phyloP scores from a whole-genome alignment of 2,888 invertebrate species.

The Pristionchus mayeri region DNA sequence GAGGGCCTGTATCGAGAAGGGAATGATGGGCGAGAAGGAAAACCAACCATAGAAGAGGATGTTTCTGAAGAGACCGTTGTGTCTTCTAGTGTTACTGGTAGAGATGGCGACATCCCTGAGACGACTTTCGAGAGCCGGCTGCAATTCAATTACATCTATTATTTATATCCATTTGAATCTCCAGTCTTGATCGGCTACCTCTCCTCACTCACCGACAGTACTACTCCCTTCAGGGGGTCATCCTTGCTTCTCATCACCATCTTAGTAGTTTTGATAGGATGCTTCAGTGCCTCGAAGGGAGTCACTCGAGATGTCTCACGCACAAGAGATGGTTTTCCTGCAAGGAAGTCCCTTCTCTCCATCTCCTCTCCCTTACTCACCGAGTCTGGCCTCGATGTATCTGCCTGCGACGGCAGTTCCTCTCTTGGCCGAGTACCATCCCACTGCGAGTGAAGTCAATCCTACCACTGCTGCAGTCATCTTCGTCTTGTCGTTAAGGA shows the following conservation, averaged over 20 bases:
- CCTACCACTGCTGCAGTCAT: conserved; percentile 91
- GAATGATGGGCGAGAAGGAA: background rate
- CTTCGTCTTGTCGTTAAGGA: conserved; percentile 96
- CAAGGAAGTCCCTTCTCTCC: too few species aligned
- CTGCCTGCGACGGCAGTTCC: conserved; percentile 87
- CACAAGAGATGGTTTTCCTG: conserved; percentile 88
- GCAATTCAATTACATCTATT: conserved; percentile 41
- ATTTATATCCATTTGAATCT: background rate
- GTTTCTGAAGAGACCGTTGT: conserved; percentile 94
- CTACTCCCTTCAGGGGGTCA: conserved; percentile 90
- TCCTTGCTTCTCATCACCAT: conserved; percentile 81
- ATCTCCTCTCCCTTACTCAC: background rate
- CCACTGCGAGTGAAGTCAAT: conserved; percentile 90
- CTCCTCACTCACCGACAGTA: conserved; percentile 82
- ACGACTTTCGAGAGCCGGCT: conserved; percentile 89
- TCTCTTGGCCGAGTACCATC: conserved; percentile 94
- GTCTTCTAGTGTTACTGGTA: conserved; percentile 95
- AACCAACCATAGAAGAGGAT: conserved; percentile 90
- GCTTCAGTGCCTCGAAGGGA: conserved; percentile 85
- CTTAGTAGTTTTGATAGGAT: conserved; percentile 84
- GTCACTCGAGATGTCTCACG: conserved; percentile 78
- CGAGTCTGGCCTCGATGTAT: conserved; percentile 47
- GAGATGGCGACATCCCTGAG: conserved; percentile 96
- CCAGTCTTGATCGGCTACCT: too few species aligned
- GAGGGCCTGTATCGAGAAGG: conserved; percentile 26